A percentile compares a stretch with the other conserved stretches of the same genome.
These are phyloP conservation scores for Onychomys arenicola DNA, from an alignment of 2,797 vertebrate genomes.

Conservation along the genomic window DNA sequence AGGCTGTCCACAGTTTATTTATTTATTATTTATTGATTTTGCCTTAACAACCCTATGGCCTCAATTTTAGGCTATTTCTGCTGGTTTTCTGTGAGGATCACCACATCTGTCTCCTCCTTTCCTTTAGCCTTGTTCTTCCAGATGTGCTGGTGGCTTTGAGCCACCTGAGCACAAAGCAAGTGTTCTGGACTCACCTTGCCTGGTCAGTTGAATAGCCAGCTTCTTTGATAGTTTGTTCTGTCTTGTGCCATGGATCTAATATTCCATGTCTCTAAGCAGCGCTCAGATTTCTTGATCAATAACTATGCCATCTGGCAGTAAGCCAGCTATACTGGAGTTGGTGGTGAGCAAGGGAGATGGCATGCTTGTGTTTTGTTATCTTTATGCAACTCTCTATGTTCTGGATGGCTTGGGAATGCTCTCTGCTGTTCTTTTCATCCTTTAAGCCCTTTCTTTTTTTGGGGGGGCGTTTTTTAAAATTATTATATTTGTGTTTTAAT, in stretches of 20 bases:
- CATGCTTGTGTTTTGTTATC: neutral
- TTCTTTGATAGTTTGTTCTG: neutral
- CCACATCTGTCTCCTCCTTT: neutral
- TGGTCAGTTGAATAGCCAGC: neutral
- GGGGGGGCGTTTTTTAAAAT: too few species aligned
- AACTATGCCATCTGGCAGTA: neutral
- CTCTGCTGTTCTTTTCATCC: neutral
- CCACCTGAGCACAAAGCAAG: neutral
- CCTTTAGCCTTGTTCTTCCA: neutral
- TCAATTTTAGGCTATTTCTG: neutral
- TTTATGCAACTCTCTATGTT: neutral
- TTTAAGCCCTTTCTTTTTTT: neutral
- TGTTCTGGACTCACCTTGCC: neutral
- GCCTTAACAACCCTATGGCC: neutral
- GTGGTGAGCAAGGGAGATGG: neutral
- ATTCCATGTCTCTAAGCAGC: slow-evolving; percentile 1
- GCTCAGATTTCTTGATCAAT: neutral
- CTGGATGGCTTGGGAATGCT: neutral
- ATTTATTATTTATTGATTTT: neutral
- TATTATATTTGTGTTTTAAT: too few species aligned
- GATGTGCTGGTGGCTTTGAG: neutral
- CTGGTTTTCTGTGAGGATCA: neutral
- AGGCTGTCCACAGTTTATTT: neutral
- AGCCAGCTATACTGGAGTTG: neutral
- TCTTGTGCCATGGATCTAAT: neutral